A percentile compares a stretch with the other conserved stretches of the same genome.
These are phyloP conservation scores for Phortica okadai DNA, from an alignment of 2,888 invertebrate species.

Conservation along the genomic window DNA sequence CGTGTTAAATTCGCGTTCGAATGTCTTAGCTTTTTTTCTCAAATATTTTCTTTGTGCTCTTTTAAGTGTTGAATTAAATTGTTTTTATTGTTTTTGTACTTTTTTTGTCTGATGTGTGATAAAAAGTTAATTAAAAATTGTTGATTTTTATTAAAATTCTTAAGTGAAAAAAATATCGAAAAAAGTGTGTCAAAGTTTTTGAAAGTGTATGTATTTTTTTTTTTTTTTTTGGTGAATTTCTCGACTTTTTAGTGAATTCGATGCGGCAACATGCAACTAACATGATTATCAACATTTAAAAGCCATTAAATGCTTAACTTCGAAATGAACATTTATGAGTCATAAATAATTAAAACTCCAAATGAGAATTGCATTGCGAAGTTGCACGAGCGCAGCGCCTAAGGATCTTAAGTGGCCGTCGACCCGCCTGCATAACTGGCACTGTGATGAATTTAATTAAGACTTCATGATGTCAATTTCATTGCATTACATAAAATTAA, in stretches of 20 bases:
- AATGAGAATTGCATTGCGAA: background rate
- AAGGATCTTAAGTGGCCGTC: no score
- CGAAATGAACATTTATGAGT: background rate
- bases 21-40: constrained; percentile 1
- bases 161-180: background rate
- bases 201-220: background rate
- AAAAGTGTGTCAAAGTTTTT: background rate
- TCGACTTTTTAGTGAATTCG: background rate
- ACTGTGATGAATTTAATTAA: background rate
- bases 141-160: constrained; percentile 1
- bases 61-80: constrained; percentile 5
- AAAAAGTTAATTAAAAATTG: background rate
- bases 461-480: constrained; percentile 1
- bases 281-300: background rate
- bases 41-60: background rate
- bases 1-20: constrained; percentile 62
- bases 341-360: constrained; percentile 6
- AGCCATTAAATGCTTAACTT: background rate
- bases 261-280: background rate
- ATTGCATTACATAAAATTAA: background rate
- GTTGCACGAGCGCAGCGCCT: background rate
- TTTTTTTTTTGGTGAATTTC: background rate
- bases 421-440: background rate
- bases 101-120: background rate
- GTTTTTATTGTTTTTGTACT: background rate